phyloP scores from a whole-genome alignment of 2,888 invertebrate genomes.

The Metacarcinus magister region DNA sequence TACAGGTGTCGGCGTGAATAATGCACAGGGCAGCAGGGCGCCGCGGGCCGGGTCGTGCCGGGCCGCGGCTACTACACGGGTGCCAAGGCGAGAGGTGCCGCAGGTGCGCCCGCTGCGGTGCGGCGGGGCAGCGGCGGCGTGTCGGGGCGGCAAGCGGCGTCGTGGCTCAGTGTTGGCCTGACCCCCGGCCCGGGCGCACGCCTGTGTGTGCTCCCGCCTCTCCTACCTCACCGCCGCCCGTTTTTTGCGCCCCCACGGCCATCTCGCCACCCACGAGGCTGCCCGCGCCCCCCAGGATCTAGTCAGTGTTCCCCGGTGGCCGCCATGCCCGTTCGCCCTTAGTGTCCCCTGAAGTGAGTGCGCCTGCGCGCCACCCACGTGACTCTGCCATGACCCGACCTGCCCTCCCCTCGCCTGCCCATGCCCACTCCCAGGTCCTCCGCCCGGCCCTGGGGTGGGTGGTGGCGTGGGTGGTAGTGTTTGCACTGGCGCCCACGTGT shows the following conservation, averaged over 20 bases:
- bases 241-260: constrained; percentile 35
- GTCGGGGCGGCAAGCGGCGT: constrained; percentile 46
- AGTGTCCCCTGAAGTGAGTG: constrained; percentile 68
- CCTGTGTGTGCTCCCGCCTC: constrained; percentile 68
- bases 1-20: background rate
- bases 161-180: constrained; percentile 78
- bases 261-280: background rate
- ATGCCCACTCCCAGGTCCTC: constrained; percentile 63
- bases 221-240: constrained; percentile 63
- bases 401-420: constrained; percentile 67
- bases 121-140: constrained; percentile 48
- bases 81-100: constrained; percentile 1
- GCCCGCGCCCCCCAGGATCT: constrained; percentile 69
- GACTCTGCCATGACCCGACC: constrained; percentile 72
- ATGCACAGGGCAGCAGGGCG: background rate
- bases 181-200: constrained; percentile 76
- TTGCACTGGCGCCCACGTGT: constrained; percentile 72
- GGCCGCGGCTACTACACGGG: background rate
- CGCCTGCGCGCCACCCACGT: constrained; percentile 79
- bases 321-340: constrained; percentile 61
- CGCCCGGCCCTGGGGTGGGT: constrained; percentile 61
- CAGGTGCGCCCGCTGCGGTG: constrained; percentile 35
- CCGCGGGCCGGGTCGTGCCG: constrained; percentile 38
- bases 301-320: constrained; percentile 65
- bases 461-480: constrained; percentile 70